phyloP scores from a whole-genome alignment of 2,888 invertebrate genomes.

The Autographa gamma region DNA sequence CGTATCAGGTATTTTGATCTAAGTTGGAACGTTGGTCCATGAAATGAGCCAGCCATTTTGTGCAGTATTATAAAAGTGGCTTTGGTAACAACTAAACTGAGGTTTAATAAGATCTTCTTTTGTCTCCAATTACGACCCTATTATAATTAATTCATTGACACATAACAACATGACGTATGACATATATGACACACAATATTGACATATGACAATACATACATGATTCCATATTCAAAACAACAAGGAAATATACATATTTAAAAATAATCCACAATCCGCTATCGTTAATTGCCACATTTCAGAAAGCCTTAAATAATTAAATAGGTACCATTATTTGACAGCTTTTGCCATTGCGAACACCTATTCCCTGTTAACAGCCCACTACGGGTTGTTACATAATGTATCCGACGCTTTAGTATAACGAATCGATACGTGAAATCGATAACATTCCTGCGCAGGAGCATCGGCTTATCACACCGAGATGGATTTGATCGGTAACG shows the following conservation, averaged over 20 bases:
- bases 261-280: too few relatives aligned
- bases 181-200: too few relatives aligned
- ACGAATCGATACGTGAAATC: slow-evolving; percentile 66
- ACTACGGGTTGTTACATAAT: slow-evolving; percentile 25
- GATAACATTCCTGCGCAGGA: slow-evolving; percentile 75
- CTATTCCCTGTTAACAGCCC: slow-evolving; percentile 15
- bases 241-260: too few relatives aligned
- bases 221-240: too few relatives aligned
- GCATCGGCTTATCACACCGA: slow-evolving; percentile 65
- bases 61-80: neutral
- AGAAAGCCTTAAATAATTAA: too few relatives aligned
- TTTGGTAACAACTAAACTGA: neutral
- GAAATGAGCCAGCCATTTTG: neutral
- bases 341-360: neutral
- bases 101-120: too few relatives aligned
- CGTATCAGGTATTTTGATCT: slow-evolving; percentile 48
- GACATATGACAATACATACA: too few relatives aligned
- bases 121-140: too few relatives aligned
- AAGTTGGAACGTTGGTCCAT: slow-evolving; percentile 5
- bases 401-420: slow-evolving; percentile 49
- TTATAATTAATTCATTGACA: too few relatives aligned
- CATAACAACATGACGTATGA: too few relatives aligned
- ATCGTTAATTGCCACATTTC: too few relatives aligned
- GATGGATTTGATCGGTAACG: slow-evolving; percentile 66
- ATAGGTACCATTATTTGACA: neutral